phyloP scores from a whole-genome alignment of 2,888 invertebrate species.

The Euphydryas editha region DNA sequence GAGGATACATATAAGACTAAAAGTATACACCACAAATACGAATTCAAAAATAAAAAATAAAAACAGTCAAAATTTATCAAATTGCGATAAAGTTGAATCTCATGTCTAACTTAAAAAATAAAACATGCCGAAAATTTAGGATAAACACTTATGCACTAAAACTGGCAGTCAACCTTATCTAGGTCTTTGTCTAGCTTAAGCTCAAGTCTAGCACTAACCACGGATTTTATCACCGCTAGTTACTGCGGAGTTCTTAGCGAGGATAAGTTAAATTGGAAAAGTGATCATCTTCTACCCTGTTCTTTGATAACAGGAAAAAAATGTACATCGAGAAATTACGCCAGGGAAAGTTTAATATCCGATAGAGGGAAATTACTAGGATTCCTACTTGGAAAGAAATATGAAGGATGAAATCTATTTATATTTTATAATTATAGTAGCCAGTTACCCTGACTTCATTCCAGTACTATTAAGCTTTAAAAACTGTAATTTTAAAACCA shows the following conservation, averaged over 20 bases:
- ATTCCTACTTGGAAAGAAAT: not conserved
- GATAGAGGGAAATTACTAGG: slow-evolving; percentile 4
- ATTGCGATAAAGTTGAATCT: no score
- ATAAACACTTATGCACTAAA: slow-evolving; percentile 9
- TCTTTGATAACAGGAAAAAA: slow-evolving; percentile 14
- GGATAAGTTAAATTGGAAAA: slow-evolving; percentile 59
- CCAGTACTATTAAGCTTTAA: no score
- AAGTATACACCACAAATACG: no score
- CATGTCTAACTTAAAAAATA: not conserved
- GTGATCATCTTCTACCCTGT: slow-evolving; percentile 47
- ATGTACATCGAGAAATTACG: slow-evolving; percentile 8
- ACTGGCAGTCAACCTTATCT: slow-evolving; percentile 11
- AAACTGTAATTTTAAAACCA: no score
- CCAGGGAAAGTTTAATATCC: slow-evolving; percentile 13
- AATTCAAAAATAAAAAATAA: no score
- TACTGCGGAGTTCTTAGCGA: slow-evolving; percentile 43
- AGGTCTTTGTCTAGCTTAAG: slow-evolving; percentile 21
- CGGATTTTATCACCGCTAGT: slow-evolving; percentile 28
- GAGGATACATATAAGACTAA: no score
- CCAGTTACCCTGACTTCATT: not conserved
- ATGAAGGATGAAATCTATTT: not conserved
- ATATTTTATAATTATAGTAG: not conserved
- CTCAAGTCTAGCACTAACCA: slow-evolving; percentile 19
- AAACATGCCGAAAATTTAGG: slow-evolving; percentile 1
- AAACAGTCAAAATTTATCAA: no score